These are phyloP conservation scores for Papilio polytes DNA, from an alignment of 1,140 invertebrate genomes.

Conservation along the genomic window DNA sequence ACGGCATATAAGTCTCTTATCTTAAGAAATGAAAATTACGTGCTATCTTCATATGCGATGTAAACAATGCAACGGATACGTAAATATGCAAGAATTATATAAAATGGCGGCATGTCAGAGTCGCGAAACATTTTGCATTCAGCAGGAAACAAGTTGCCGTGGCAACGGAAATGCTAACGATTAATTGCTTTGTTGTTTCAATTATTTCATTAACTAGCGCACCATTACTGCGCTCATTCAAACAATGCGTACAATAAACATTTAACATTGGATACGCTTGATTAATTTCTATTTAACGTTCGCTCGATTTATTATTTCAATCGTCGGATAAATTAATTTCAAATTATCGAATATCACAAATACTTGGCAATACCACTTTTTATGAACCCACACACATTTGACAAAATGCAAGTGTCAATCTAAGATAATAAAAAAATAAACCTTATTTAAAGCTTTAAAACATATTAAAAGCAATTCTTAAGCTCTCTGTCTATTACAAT, in stretches of 20 bases:
- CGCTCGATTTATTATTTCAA: constrained; percentile 5
- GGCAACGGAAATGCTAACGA: constrained; percentile 14
- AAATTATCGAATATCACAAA: background rate
- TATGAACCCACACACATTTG: background rate
- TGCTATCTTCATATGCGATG: background rate
- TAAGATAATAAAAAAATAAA: no score
- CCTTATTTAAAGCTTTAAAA: no score
- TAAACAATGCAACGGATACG: background rate
- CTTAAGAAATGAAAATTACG: no score
- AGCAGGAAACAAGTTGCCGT: constrained; percentile 5
- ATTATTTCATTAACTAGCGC: constrained; percentile 18
- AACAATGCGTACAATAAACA: constrained; percentile 3
- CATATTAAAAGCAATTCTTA: no score
- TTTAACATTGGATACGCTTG: constrained; percentile 7
- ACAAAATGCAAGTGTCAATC: no score
- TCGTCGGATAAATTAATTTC: background rate
- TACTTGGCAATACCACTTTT: background rate
- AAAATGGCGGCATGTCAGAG: background rate
- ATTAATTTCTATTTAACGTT: constrained; percentile 6
- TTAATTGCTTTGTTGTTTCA: constrained; percentile 23
- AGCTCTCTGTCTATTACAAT: no score
- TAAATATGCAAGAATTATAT: constrained; percentile 1
- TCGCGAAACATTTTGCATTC: constrained; percentile 1
- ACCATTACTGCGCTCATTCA: constrained; percentile 5
- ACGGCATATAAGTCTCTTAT: no score